Percentiles rank a stretch among this genome's conserved stretches.
phyloP scores from a whole-genome alignment of 2,888 invertebrate species.

The Antitype chi region DNA sequence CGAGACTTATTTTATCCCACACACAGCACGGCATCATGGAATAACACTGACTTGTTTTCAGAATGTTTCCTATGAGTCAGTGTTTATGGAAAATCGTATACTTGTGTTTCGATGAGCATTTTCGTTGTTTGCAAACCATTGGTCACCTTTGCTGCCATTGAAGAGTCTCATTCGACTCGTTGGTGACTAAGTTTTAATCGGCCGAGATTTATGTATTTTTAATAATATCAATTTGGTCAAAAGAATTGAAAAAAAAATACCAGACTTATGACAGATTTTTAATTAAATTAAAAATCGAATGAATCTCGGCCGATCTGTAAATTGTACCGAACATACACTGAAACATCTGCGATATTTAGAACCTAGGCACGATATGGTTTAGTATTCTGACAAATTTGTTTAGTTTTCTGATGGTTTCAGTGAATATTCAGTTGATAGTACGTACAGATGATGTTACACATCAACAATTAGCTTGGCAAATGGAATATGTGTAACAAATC shows the following conservation, averaged over 20 bases:
- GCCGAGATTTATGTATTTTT: conserved; percentile 45
- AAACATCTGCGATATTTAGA: conserved; percentile 39
- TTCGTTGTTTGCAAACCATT: conserved; percentile 68
- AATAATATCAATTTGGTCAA: conserved; percentile 19
- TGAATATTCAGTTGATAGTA: conserved; percentile 37
- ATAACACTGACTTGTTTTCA: conserved; percentile 40
- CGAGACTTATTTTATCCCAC: conserved; percentile 16
- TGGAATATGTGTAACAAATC: conserved; percentile 20
- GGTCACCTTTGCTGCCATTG: conserved; percentile 33
- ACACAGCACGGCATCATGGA: conserved; percentile 51
- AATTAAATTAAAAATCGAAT: conserved; percentile 34
- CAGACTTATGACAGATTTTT: too few species aligned
- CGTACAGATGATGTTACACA: conserved; percentile 22
- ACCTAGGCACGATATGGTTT: conserved; percentile 9
- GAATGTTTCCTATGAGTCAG: conserved; percentile 37
- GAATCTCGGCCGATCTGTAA: conserved; percentile 34
- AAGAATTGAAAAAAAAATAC: conserved; percentile 12
- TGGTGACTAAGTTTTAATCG: conserved; percentile 41
- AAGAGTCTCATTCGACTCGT: conserved; percentile 9
- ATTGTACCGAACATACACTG: conserved; percentile 44
- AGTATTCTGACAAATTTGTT: conserved; percentile 25
- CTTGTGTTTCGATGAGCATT: conserved; percentile 73
- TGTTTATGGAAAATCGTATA: conserved; percentile 70
- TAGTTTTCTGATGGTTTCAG: conserved; percentile 38
- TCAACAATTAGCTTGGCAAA: conserved; percentile 35